These are phyloP conservation scores for Pristionchus fissidentatus DNA, from an alignment of 2,888 invertebrate genomes.

Conservation along the genomic window DNA sequence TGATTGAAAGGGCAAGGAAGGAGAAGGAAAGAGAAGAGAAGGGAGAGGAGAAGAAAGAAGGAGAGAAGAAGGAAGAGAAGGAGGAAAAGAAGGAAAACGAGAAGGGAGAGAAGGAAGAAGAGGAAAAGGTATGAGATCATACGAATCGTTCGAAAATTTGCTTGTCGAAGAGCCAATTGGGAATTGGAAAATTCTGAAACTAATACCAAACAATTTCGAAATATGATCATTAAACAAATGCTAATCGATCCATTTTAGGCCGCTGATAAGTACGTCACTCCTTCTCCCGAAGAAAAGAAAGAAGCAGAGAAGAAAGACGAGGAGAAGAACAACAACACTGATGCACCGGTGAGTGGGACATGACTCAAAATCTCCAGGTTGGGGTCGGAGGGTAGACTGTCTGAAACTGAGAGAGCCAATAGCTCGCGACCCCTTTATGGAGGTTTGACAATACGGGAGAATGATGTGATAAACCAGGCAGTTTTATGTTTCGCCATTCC, in stretches of 20 bases:
- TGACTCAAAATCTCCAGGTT: too few relatives aligned
- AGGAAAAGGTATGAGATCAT: not conserved
- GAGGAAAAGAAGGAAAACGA: not conserved
- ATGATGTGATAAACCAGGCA: too few relatives aligned
- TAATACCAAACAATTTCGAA: too few relatives aligned
- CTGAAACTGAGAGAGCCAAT: too few relatives aligned
- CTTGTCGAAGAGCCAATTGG: too few relatives aligned
- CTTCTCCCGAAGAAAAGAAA: not conserved
- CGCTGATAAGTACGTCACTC: not conserved
- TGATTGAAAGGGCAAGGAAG: not conserved
- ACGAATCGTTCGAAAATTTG: too few relatives aligned
- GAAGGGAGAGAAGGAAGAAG: not conserved
- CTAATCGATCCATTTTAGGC: not conserved
- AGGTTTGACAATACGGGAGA: too few relatives aligned
- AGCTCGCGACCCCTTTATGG: too few relatives aligned
- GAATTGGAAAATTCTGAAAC: too few relatives aligned
- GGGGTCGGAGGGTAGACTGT: too few relatives aligned
- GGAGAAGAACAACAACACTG: constrained; percentile 20
- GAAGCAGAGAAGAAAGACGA: not conserved
- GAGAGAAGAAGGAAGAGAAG: not conserved
- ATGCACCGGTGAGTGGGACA: constrained; percentile 15
- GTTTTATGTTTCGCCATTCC: too few relatives aligned
- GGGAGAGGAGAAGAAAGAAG: not conserved
- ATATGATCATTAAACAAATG: not conserved
- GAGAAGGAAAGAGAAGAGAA: constrained; percentile 18